Base-by-base conservation (phyloP, 2,888 invertebrate species). In the Labia minor region DNA sequence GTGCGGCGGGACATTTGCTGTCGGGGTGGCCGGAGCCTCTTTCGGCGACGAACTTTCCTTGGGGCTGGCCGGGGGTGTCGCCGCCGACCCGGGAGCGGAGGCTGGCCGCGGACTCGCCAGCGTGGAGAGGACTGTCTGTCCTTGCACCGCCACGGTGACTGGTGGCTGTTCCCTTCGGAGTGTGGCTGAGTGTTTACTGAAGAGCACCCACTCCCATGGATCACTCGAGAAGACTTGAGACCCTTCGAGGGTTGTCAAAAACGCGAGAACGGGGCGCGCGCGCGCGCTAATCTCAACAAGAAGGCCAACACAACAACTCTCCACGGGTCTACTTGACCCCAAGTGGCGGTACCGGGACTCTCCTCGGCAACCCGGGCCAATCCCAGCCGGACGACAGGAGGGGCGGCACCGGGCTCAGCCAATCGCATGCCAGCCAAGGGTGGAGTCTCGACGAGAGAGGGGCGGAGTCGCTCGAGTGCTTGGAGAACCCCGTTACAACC, bases 201-300 rank as follows among this genome's bases (percentile, higher is more conserved):
- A 26, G 26, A 26, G 26, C 26, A 26, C 26, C 26, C 26, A 26
- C 26, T 26, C 49, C 3, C 49, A 8, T 14, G 49, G 49, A 16
- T 49, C 26, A 49, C 49, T 49, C 14, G 49, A 11, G n/a, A n/a
- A n/a, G 3, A 10, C 49, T 10, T 4, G 14, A 49, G 49, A 49
- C n/a, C n/a, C 3, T 3, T 6, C 3, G 26, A 26, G 26, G 49
- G 2, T 49, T 49, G 49, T 49, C 49, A 49, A 49, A 49, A 49
- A n/a, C 49, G 49, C 49, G 49, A 49, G 8, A 8, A 49, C 14
- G 49, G 49, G 49, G 49, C 49, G 49, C 8, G 49, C 49, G 49
- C 49, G 49, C 49, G 49, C 49, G 49, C n/a, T 49, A 49, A 49
- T 49, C 49, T 49, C 49, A 49, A 49, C 49, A 49, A 49, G 26